phyloP scores from a whole-genome alignment of 2,888 invertebrate genomes.

The Busseola fusca region DNA sequence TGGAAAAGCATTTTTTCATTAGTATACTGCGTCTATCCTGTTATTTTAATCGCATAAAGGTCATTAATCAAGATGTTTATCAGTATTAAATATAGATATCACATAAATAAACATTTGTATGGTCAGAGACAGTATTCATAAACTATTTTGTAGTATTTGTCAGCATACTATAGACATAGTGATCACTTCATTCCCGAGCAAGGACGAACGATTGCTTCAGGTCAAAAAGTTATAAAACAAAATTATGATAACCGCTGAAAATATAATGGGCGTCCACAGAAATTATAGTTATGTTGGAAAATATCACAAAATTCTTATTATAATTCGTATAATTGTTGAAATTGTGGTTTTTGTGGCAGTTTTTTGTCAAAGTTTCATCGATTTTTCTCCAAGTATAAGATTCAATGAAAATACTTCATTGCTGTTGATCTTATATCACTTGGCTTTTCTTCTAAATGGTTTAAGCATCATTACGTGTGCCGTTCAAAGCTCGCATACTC shows the following conservation, averaged over 20 bases:
- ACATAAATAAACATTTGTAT: not conserved
- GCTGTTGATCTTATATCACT: not conserved
- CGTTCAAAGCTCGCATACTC: slow-evolving; percentile 8
- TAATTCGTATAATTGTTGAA: slow-evolving; percentile 28
- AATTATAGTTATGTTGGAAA: slow-evolving; percentile 22
- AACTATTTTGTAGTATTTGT: not conserved
- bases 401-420: not conserved
- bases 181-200: not conserved
- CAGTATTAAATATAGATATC: not conserved
- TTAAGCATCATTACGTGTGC: slow-evolving; percentile 7
- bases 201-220: not conserved
- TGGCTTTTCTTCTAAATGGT: slow-evolving; percentile 1
- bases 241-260: slow-evolving; percentile 18
- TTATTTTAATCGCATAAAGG: not conserved
- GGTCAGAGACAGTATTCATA: not conserved
- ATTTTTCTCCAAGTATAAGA: not conserved
- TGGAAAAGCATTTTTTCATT: not conserved
- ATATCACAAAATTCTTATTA: slow-evolving; percentile 7
- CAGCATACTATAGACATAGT: not conserved
- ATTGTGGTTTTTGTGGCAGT: not conserved
- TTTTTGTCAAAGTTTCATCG: not conserved
- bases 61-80: slow-evolving; percentile 6
- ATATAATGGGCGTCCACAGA: slow-evolving; percentile 33
- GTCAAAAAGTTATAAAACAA: slow-evolving; percentile 11
- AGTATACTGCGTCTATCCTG: not conserved